Evolutionary conservation across 2,113 vertebrate species (phyloP).

Genomic region (Solea solea): DNA sequence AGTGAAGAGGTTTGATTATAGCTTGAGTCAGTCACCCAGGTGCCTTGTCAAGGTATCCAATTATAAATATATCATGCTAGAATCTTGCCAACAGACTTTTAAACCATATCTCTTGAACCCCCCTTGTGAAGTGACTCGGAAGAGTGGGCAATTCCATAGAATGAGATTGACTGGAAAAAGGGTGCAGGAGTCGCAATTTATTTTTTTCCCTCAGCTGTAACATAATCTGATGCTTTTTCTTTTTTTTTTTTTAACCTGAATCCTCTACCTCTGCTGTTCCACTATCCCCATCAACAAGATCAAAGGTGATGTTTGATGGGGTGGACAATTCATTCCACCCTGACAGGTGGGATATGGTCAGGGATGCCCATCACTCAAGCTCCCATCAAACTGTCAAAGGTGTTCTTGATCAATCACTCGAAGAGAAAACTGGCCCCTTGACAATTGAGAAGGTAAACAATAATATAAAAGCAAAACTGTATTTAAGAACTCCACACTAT

Average conservation of each 20-base stretch:
- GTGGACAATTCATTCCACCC: slow-evolving; percentile 75
- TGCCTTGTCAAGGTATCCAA: slow-evolving; percentile 43
- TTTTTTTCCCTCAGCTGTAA: slow-evolving; percentile 20
- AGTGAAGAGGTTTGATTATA: slow-evolving; percentile 36
- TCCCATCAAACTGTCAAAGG: slow-evolving; percentile 75
- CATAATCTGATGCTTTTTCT: slow-evolving; percentile 45
- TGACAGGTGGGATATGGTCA: slow-evolving; percentile 74
- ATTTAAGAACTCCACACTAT: slow-evolving; percentile 6
- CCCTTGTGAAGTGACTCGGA: slow-evolving; percentile 49
- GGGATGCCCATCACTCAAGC: slow-evolving; percentile 74
- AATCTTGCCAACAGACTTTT: slow-evolving; percentile 37
- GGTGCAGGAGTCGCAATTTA: slow-evolving; percentile 1
- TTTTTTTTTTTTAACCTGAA: neutral
- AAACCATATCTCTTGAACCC: slow-evolving; percentile 50
- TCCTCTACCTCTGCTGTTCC: slow-evolving; percentile 45
- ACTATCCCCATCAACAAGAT: slow-evolving; percentile 63
- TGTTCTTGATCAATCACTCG: slow-evolving; percentile 75
- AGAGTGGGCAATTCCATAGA: slow-evolving; percentile 39
- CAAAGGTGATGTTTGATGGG: slow-evolving; percentile 79
- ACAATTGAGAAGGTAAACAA: slow-evolving; percentile 59
- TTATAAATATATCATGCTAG: slow-evolving; percentile 45
- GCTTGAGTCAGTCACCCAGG: slow-evolving; percentile 36
- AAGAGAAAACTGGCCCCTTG: slow-evolving; percentile 52
- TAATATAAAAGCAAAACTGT: slow-evolving; percentile 28
- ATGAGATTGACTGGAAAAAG: slow-evolving; percentile 43